Evolutionary conservation across 2,888 invertebrate species (phyloP).

Genomic region (Eupelmus urozonus): DNA sequence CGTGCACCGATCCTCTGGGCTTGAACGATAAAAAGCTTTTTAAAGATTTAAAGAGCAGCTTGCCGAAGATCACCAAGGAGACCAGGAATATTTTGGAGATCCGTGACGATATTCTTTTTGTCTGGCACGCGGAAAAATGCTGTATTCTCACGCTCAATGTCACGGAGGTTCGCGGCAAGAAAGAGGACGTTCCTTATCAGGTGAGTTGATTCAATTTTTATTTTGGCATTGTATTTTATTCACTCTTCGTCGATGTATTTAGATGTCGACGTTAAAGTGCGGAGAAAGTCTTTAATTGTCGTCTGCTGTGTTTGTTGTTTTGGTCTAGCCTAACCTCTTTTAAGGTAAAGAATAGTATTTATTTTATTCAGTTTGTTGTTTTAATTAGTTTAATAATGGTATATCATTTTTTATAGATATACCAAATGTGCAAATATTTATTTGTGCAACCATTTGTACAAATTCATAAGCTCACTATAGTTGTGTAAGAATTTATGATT

Average conservation of each 20-base stretch:
- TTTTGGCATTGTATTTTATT: not conserved
- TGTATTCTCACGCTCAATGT: slow-evolving; percentile 83
- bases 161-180: slow-evolving; percentile 79
- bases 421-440: no score
- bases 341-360: not conserved
- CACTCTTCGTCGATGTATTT: not conserved
- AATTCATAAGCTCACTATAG: no score
- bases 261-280: not conserved
- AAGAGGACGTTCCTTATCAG: slow-evolving; percentile 81
- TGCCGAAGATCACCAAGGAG: slow-evolving; percentile 80
- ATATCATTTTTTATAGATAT: no score
- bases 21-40: slow-evolving; percentile 82
- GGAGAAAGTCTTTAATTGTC: no score
- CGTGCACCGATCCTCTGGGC: slow-evolving; percentile 80
- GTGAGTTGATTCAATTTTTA: slow-evolving; percentile 71
- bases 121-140: slow-evolving; percentile 83
- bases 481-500: no score
- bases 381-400: no score
- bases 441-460: no score
- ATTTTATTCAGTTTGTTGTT: no score
- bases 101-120: slow-evolving; percentile 83
- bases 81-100: slow-evolving; percentile 83
- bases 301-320: slow-evolving; percentile 10
- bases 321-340: slow-evolving; percentile 40
- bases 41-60: slow-evolving; percentile 79